Conservation (phyloP, 2,888 invertebrate genomes). For the Parnassius glacialis region DNA sequence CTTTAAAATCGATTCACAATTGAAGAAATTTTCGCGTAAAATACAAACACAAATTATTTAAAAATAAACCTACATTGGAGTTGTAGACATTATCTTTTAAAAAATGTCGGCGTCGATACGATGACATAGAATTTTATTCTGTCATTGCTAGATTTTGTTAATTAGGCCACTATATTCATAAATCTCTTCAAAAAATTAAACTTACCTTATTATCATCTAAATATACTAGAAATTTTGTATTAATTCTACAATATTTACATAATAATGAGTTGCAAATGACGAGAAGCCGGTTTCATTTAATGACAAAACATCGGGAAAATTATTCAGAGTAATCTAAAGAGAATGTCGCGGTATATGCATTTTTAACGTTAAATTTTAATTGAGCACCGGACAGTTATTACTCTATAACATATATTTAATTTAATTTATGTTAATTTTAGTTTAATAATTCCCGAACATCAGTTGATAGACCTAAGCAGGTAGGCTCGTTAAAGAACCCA, state of each 20-base stretch:
- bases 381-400: constrained; percentile 2
- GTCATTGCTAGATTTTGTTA: no score
- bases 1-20: no score
- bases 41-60: no score
- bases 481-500: constrained; percentile 1
- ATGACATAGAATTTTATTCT: no score
- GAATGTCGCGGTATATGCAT: background rate
- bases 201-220: no score
- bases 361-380: constrained; percentile 1
- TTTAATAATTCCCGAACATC: background rate
- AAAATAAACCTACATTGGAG: no score
- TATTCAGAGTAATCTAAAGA: background rate
- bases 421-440: constrained; percentile 1
- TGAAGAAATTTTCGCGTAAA: no score
- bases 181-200: no score
- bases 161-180: no score
- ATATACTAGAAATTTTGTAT: background rate
- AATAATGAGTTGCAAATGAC: background rate
- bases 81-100: no score
- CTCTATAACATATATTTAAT: background rate
- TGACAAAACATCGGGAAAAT: background rate
- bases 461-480: constrained; percentile 2
- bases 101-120: no score
- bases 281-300: background rate
- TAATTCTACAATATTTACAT: background rate